These are phyloP conservation scores for Phrynosoma blainvillii DNA, from an alignment of 2,113 vertebrate species.

Conservation along the genomic window DNA sequence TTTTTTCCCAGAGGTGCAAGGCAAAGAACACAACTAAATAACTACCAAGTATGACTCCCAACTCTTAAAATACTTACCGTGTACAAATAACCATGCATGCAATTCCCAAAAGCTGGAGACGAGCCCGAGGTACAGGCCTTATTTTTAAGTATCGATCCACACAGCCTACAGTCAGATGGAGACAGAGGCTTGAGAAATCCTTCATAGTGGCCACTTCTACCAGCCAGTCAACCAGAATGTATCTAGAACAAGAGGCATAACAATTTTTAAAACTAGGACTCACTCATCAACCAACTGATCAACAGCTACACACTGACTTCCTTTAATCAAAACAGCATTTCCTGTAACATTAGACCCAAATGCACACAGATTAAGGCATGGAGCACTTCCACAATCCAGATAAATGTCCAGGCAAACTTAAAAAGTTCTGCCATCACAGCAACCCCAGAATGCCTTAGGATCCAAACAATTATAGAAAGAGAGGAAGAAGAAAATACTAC, in stretches of 20 bases:
- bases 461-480: too few relatives aligned
- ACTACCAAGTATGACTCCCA: background rate
- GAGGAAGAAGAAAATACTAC: background rate
- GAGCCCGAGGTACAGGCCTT: slow-evolving; percentile 85
- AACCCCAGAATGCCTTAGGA: background rate
- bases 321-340: background rate
- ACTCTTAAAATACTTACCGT: slow-evolving; percentile 76
- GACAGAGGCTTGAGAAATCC: slow-evolving; percentile 92
- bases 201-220: slow-evolving; percentile 98
- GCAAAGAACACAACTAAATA: background rate
- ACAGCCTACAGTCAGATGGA: slow-evolving; percentile 92
- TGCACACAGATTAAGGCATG: too few relatives aligned
- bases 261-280: background rate
- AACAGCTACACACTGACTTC: too few relatives aligned
- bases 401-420: too few relatives aligned
- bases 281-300: accelerated
- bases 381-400: too few relatives aligned
- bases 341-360: too few relatives aligned
- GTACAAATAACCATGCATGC: slow-evolving; percentile 99
- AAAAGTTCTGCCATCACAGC: too few relatives aligned
- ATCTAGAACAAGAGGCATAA: slow-evolving; percentile 73
- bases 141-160: slow-evolving; percentile 92
- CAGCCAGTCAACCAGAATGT: slow-evolving; percentile 97
- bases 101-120: slow-evolving; percentile 93
- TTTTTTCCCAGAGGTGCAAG: background rate